phyloP scores from a whole-genome alignment of 2,888 invertebrate species.

The Cephus runcator region DNA sequence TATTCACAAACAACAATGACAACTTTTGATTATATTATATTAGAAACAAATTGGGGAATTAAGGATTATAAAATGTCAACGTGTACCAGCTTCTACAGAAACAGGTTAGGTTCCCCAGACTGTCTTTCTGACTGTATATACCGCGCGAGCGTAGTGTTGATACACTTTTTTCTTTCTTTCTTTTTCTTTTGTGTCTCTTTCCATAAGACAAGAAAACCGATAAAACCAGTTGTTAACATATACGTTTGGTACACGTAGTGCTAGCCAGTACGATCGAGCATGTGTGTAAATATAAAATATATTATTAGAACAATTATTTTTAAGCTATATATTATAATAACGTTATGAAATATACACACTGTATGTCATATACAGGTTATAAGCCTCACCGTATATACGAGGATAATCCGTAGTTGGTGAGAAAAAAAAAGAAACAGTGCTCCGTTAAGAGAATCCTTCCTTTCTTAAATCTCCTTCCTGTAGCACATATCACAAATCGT shows the following conservation, averaged over 20 bases:
- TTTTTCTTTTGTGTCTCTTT: neutral
- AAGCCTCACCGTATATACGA: constrained; percentile 56
- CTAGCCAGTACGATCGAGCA: neutral
- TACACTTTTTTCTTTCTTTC: neutral
- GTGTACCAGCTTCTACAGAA: neutral
- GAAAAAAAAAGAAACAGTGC: constrained; percentile 36
- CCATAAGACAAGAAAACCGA: neutral
- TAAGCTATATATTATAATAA: neutral
- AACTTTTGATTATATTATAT: neutral
- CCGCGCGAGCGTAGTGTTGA: neutral
- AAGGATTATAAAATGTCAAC: neutral
- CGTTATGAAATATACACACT: neutral
- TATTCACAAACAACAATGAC: neutral
- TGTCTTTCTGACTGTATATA: neutral
- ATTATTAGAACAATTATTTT: neutral
- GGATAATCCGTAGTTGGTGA: constrained; percentile 50
- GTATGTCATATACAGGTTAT: neutral
- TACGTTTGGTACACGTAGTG: neutral
- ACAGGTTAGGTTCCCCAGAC: neutral
- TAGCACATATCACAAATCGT: constrained; percentile 47
- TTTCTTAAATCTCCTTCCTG: constrained; percentile 34
- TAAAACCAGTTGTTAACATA: neutral
- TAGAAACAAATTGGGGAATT: neutral
- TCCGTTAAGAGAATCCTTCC: constrained; percentile 12
- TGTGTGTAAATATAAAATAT: neutral